Base-by-base conservation (phyloP, 1,140 invertebrate genomes). In the Macrosteles quadrilineatus region DNA sequence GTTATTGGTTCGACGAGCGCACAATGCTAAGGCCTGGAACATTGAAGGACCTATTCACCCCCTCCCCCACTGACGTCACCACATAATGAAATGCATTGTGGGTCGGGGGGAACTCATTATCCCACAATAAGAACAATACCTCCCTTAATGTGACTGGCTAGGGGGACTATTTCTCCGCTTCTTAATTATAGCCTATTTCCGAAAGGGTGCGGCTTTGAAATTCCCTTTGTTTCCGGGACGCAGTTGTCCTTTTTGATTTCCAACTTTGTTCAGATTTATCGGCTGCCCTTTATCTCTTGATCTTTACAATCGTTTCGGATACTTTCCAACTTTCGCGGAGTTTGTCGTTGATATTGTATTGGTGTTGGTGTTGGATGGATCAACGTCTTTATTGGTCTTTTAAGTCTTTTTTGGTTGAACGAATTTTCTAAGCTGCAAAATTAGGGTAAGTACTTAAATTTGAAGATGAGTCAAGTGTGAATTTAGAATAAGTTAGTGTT, bases 21-120 rank as follows among this genome's bases (percentile, higher is more conserved):
- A 59, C 55, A 59, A 59, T 59, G 55, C 55, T 59, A 59, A 59
- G 55, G 55, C 55, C 55, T 14, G 55, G 55, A 59, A 59, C 55
- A 59, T 23, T 59, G 55, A 59, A 53, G 55, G 55, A 59, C 63
- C 63, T 66, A 66, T 66, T 66, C 32, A 66, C 40, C 62, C 62
- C 62, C 27, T 66, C 27, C 32, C 63, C 40, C 32, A 3, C 23
- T 66, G 63, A 66, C 63, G 63, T 66, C 63, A 66, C 31, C 63
- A 40, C 23, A 66, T 66, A 66, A 66, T 66, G 63, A 66, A 66
- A 66, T 66, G 63, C 63, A 66, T 66, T 66, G 63, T 66, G 63
- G 63, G 63, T 19, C 17, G 32, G 63, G 32, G 40, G 32, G 32
- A 45, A 19, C 63, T 66, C 63, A 66, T 66, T 45, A 66, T 31